These are phyloP conservation scores for Bathynomus jamesi DNA, from an alignment of 1,140 invertebrate genomes.

Conservation along the genomic window DNA sequence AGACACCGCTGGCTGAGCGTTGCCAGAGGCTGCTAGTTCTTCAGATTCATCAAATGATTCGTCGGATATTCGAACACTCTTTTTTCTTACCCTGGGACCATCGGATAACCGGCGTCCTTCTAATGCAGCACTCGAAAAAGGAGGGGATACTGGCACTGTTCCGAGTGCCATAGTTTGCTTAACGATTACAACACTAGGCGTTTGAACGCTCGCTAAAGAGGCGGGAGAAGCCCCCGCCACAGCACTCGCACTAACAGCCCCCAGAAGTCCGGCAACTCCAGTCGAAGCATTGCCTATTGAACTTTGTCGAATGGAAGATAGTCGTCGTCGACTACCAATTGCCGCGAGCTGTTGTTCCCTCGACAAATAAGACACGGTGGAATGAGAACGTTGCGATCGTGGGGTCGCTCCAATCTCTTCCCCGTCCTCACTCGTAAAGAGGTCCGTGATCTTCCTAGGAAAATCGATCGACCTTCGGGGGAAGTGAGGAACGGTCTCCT, in stretches of 20 bases:
- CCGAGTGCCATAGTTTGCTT: conserved; percentile 24
- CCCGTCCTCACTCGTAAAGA: conserved; percentile 35
- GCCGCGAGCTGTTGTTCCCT: conserved; percentile 28
- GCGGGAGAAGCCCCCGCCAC: not conserved
- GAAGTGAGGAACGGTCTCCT: conserved; percentile 34
- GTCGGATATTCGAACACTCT: conserved; percentile 36
- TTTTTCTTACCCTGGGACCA: conserved; percentile 27
- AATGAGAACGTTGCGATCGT: conserved; percentile 33
- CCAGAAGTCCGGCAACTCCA: not conserved
- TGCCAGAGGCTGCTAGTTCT: conserved; percentile 23
- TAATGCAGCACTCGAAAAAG: conserved; percentile 7
- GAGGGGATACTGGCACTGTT: conserved; percentile 32
- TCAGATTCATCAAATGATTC: conserved; percentile 37
- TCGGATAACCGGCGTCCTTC: conserved; percentile 28
- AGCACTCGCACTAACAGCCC: conserved; percentile 1
- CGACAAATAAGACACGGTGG: conserved; percentile 37
- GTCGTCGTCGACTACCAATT: conserved; percentile 23
- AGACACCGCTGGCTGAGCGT: not conserved
- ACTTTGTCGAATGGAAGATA: conserved; percentile 31
- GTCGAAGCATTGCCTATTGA: conserved; percentile 26
- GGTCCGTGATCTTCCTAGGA: conserved; percentile 29
- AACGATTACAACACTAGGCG: conserved; percentile 8
- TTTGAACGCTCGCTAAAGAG: not conserved
- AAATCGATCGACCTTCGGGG: conserved; percentile 38
- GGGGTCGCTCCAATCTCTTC: conserved; percentile 30